These are phyloP conservation scores for Cervus canadensis DNA, from an alignment of 2,113 vertebrate genomes.

Conservation along the genomic window DNA sequence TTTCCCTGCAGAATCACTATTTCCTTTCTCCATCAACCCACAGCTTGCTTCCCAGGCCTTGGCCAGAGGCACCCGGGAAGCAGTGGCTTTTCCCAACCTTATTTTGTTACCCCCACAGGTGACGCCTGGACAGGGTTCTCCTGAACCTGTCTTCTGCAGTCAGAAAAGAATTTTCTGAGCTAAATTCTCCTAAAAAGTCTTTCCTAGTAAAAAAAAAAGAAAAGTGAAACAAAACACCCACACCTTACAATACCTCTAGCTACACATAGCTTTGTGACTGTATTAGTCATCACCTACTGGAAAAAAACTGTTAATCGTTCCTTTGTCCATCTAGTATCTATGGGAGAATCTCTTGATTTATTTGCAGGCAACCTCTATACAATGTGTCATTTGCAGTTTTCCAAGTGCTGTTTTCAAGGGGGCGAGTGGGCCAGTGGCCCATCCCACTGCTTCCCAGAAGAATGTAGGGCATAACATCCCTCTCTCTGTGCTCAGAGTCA, in stretches of 20 bases:
- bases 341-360: not conserved
- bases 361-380: not conserved
- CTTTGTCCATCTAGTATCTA: not conserved
- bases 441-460: not conserved
- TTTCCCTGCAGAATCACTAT: not conserved
- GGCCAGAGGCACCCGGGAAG: accelerated
- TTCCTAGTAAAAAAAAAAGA: not conserved
- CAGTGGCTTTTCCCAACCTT: not conserved
- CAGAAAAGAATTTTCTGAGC: not conserved
- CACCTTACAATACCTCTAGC: not conserved
- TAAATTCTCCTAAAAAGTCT: not conserved
- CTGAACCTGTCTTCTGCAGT: not conserved
- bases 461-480: accelerated
- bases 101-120: accelerated
- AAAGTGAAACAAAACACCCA: not conserved
- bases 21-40: not conserved
- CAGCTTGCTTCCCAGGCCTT: not conserved
- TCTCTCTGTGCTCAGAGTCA: not conserved
- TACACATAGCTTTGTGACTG: not conserved
- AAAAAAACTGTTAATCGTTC: accelerated
- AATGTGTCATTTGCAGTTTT: not conserved
- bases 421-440: not conserved
- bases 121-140: not conserved
- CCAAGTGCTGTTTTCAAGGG: not conserved
- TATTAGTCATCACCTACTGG: not conserved